Evolutionary conservation across 2,797 vertebrate genomes (phyloP).

Genomic region (Sitta carolinensis): DNA sequence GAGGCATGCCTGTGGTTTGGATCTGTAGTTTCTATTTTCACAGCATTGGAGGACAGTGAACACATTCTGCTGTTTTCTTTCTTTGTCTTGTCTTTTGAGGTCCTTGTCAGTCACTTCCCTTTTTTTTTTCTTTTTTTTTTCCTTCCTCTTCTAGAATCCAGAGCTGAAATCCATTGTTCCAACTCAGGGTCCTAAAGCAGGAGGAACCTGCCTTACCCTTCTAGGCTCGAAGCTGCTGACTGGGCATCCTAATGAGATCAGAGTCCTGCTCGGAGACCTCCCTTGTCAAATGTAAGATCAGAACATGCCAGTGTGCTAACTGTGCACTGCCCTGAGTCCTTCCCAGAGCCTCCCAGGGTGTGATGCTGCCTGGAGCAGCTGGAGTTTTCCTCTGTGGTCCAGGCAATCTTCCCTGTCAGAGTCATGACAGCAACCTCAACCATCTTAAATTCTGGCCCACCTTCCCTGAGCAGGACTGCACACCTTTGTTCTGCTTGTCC

Average conservation of each 20-base stretch:
- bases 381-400: background rate
- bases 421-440: background rate
- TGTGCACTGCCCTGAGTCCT: background rate
- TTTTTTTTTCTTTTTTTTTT: rapidly evolving
- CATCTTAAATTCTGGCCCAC: background rate
- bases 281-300: conserved; percentile 88
- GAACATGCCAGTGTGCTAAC: background rate
- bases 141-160: conserved; percentile 80
- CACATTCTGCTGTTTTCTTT: background rate
- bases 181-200: conserved; percentile 88
- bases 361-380: background rate
- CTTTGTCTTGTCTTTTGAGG: background rate
- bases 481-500: background rate
- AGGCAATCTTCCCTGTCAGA: background rate
- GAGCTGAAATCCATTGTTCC: conserved; percentile 86
- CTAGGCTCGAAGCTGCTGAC: conserved; percentile 87
- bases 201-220: conserved; percentile 89
- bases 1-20: background rate
- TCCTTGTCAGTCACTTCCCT: background rate
- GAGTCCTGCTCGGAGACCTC: conserved; percentile 84
- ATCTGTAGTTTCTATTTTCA: background rate
- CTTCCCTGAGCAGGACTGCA: background rate
- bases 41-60: background rate
- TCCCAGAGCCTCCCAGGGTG: background rate
- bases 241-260: conserved; percentile 84